A percentile compares a stretch with the other conserved stretches of the same genome.
Evolutionary conservation across 2,888 invertebrate species (phyloP).

Genomic region (Hemistola chrysoprasaria): DNA sequence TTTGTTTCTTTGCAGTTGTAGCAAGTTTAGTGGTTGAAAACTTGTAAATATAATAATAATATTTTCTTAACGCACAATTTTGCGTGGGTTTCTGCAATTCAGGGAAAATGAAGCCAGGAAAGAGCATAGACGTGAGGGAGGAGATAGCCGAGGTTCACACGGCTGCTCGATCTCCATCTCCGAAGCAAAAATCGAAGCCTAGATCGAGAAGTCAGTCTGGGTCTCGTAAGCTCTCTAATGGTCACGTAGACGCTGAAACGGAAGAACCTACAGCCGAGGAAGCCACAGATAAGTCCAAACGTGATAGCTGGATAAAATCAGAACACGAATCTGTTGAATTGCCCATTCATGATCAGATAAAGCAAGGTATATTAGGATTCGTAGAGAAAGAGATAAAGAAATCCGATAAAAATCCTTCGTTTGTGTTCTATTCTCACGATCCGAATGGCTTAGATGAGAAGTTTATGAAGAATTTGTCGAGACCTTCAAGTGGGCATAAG

Average conservation of each 20-base stretch:
- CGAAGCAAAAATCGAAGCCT: conserved; percentile 56
- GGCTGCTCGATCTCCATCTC: conserved; percentile 66
- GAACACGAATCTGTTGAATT: conserved; percentile 81
- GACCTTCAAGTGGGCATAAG: conserved; percentile 75
- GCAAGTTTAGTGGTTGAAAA: conserved; percentile 1
- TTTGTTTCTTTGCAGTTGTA: neutral
- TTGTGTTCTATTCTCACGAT: conserved; percentile 77
- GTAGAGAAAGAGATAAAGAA: conserved; percentile 79
- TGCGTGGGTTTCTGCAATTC: conserved; percentile 36
- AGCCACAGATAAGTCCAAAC: conserved; percentile 57
- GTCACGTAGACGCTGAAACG: conserved; percentile 46
- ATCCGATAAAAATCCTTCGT: conserved; percentile 72
- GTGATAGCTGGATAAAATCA: conserved; percentile 74
- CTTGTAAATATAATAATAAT: conserved; percentile 17
- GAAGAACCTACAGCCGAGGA: conserved; percentile 38
- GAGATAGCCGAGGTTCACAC: conserved; percentile 74
- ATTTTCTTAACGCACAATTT: conserved; percentile 17
- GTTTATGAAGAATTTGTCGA: conserved; percentile 64
- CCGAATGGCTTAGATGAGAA: conserved; percentile 75
- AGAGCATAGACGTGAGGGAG: conserved; percentile 60
- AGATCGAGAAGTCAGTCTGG: conserved; percentile 59
- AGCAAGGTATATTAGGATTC: conserved; percentile 76
- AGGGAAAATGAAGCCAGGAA: conserved; percentile 66
- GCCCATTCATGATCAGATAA: conserved; percentile 82
- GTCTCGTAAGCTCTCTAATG: conserved; percentile 68